Percentiles rank a stretch among this genome's conserved stretches.
Evolutionary conservation across 2,888 invertebrate species (phyloP).

Genomic region (Sclerodermus sp.): DNA sequence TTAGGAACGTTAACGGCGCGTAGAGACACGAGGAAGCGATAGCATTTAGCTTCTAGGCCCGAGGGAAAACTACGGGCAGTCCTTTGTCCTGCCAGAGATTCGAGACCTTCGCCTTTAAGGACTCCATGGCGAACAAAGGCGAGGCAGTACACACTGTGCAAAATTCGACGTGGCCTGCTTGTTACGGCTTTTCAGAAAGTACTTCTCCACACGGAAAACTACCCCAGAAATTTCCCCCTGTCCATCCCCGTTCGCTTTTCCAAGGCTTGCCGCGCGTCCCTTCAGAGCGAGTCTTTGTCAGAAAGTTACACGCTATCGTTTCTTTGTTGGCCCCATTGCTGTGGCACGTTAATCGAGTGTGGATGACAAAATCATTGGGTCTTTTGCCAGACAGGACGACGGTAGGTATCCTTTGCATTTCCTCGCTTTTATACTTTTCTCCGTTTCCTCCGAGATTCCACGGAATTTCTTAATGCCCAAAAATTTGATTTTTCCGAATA

Average conservation of each 20-base stretch:
- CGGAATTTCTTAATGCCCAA: too few relatives aligned
- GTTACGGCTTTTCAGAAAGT: background rate
- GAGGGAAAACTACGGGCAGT: too few relatives aligned
- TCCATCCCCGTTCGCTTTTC: background rate
- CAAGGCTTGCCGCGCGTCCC: background rate
- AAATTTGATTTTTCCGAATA: too few relatives aligned
- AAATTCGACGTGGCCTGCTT: slow-evolving; percentile 8
- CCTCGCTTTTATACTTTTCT: too few relatives aligned
- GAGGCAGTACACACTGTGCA: slow-evolving; percentile 9
- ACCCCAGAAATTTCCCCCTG: background rate
- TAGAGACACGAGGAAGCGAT: too few relatives aligned
- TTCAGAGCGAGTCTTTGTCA: slow-evolving; percentile 7
- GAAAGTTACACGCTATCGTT: slow-evolving; percentile 13
- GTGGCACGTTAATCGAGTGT: slow-evolving; percentile 27
- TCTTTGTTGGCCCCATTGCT: slow-evolving; percentile 6
- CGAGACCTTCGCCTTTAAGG: too few relatives aligned
- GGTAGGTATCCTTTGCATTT: slow-evolving; percentile 2
- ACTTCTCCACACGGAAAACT: background rate
- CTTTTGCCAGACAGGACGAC: slow-evolving; percentile 10
- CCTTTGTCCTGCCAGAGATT: too few relatives aligned
- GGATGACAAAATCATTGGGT: slow-evolving; percentile 23
- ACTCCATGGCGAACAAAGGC: background rate
- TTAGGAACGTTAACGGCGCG: too few relatives aligned
- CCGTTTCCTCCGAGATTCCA: too few relatives aligned
- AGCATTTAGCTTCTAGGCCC: too few relatives aligned